Evolutionary conservation across 2,888 invertebrate species (phyloP), one percentile per base, ranked within the genome.

Genomic region (Watsonalla cultraria): DNA sequence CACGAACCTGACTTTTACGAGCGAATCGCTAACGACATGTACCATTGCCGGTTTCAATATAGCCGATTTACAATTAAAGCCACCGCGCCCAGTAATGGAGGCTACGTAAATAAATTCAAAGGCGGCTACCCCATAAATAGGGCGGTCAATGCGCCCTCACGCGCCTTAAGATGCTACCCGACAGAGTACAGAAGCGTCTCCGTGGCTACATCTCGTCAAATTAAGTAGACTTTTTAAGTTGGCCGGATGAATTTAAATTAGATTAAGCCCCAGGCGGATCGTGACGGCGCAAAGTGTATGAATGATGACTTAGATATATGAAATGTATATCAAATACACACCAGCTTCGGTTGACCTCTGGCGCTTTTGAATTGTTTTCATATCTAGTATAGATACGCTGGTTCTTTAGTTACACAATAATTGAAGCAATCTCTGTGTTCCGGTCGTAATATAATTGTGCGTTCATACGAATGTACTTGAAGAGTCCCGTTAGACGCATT

Each of bases 271-370:
- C 70, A 65, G 79, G 86, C 82, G 72, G 79, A 76, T 86, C 90
- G 89, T 89, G 89, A 87, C 85, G 76, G 71, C 80, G 86, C 85
- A 84, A 83, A 86, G 83, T 81, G 81, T 84, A 86, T 86, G 86
- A 88, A 82, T 80, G 87, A 89, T 89, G 86, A 82, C 86, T 84
- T 77, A 64, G 66, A 70, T 67, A 63, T 64, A 66, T 57, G 58
- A 59, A 66, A 66, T 65, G 57, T 68, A 65, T 73, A 73, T 66
- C 70, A 68, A 66, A 67, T 50, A 47, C 53, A 45, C 54, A 55
- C 80, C 78, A 76, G 56, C 53, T 62, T 68, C 59, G 42, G 34
- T 52, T 56, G 80, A 71, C 11, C 76, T 51, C n/a, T 58, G 33
- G 39, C 49, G 49, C 56, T 57, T 60, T 59, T 55, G 48, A 54